Base-by-base conservation (phyloP, 1,140 invertebrate species). In the Limonius californicus region DNA sequence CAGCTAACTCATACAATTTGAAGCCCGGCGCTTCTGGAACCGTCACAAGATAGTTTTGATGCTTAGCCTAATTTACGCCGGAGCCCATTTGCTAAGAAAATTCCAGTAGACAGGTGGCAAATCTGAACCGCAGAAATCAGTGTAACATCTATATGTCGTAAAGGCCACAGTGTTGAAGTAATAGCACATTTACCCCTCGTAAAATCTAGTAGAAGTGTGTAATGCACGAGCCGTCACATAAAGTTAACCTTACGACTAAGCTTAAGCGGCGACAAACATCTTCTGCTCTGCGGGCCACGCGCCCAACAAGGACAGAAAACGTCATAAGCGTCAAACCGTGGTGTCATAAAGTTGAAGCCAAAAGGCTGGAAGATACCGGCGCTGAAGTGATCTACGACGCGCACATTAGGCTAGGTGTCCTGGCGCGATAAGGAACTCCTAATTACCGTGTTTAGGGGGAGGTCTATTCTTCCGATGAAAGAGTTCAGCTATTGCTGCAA, bases 161-260 rank as follows among this genome's bases (percentile, higher is more conserved):
- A 71, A 72, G 57, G 63, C 35, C 62, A 60, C 62, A 53, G 66
- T 63, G 70, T 70, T 72, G 70, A 72, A 70, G 68, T 72, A 72
- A 72, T 72, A 65, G 61, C 66, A 59, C 63, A 69, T 71, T 72
- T 69, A 69, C 69, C 69, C 70, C 69, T 74, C 72, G 71, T 74
- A 74, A 74, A 74, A 69, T 74, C 72, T 66, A 65, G 65, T 62
- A 69, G 71, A 72, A 74, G 72, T 74, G 72, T 74, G 72, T 72
- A 72, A 74, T 74, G 70, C 70, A 72, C 66, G 68, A 66, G 66
- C 66, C 67, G 72, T 74, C 72, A 73, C 72, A 74, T 74, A 74
- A 74, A 74, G 61, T 72, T 70, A 64, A 59, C 62, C 56, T 57
- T 67, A 58, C 39, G 62, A 64, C 61, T 66, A 61, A 57, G 55